Percentiles rank a stretch among this genome's conserved stretches.
These are phyloP conservation scores for Andrena trimmerana DNA, from an alignment of 2,888 invertebrate genomes.

Conservation along the genomic window DNA sequence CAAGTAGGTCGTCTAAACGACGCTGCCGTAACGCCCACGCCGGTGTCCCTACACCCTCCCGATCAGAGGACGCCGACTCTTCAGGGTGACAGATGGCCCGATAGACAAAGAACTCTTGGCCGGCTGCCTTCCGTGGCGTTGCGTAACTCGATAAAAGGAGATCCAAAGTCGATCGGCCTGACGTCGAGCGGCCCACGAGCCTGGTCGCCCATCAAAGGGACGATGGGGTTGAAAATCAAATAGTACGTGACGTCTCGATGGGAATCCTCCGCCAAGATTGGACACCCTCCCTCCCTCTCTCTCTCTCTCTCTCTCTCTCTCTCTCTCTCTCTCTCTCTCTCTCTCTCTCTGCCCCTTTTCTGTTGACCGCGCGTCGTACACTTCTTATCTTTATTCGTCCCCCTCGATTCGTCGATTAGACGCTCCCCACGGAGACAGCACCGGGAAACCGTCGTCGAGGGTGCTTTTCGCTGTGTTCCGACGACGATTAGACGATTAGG, in stretches of 20 bases:
- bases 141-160: conserved; percentile 80
- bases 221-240: conserved; percentile 80
- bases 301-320: conserved; percentile 25
- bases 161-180: conserved; percentile 71
- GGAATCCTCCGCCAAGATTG: conserved; percentile 45
- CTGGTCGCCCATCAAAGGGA: conserved; percentile 47
- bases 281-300: conserved; percentile 21
- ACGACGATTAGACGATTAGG: conserved; percentile 70
- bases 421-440: conserved; percentile 37
- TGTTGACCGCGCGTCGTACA: not conserved
- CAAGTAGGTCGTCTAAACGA: conserved; percentile 53
- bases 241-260: conserved; percentile 62
- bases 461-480: conserved; percentile 44
- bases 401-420: conserved; percentile 45
- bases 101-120: conserved; percentile 78
- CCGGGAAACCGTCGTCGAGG: conserved; percentile 34
- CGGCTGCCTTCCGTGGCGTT: conserved; percentile 74
- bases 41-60: conserved; percentile 32
- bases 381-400: conserved; percentile 45
- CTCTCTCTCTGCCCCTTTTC: conserved; percentile 13
- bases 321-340: conserved; percentile 26
- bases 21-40: conserved; percentile 45
- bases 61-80: conserved; percentile 38
- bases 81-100: conserved; percentile 79
- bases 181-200: conserved; percentile 11